Percentiles rank a stretch among this genome's conserved stretches.
These are phyloP conservation scores for Chaetura pelagica DNA, from an alignment of 2,113 vertebrate species.

Conservation along the genomic window DNA sequence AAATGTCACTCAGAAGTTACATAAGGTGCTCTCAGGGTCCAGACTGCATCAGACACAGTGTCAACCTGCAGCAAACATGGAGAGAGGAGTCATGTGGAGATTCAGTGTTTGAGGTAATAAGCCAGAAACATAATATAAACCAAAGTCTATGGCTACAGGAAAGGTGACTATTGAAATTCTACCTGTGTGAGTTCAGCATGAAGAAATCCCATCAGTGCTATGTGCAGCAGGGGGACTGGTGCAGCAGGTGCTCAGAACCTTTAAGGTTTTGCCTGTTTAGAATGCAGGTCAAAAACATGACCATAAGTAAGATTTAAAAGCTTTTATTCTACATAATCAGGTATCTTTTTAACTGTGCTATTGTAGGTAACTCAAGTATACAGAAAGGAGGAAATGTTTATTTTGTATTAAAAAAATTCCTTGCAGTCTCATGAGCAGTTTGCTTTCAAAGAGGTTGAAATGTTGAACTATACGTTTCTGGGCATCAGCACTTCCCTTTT, in stretches of 20 bases:
- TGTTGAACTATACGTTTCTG: neutral
- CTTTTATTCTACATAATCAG: neutral
- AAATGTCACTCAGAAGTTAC: neutral
- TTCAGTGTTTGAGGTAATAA: neutral
- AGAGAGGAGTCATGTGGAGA: neutral
- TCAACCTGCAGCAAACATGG: neutral
- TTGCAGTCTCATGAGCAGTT: neutral
- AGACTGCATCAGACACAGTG: neutral
- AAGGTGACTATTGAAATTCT: neutral
- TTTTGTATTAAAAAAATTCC: neutral
- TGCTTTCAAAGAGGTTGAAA: neutral
- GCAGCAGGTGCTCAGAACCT: neutral
- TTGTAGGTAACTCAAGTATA: neutral
- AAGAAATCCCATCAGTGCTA: neutral
- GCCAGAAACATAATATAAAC: neutral
- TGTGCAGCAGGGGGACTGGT: neutral
- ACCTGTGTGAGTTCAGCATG: neutral
- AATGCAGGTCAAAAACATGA: neutral
- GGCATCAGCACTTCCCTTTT: neutral
- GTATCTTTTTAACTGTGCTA: neutral
- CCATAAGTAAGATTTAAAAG: neutral
- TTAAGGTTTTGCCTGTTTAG: neutral
- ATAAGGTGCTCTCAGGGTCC: neutral
- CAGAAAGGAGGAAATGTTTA: neutral
- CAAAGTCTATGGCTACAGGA: neutral